Base-by-base conservation (phyloP, 2,113 vertebrate genomes). In the Rhynchomys soricoides region DNA sequence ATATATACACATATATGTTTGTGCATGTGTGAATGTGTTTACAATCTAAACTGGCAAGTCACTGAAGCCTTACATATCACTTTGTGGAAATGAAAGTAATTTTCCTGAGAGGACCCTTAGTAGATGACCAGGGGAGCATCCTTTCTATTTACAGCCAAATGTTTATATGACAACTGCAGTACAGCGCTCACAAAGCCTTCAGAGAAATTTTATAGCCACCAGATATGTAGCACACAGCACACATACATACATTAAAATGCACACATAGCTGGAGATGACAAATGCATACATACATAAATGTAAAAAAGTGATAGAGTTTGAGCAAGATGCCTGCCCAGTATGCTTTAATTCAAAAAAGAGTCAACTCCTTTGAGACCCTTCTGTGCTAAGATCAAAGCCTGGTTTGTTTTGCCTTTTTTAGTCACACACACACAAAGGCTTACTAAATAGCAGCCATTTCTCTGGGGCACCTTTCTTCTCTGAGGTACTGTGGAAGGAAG, bases 381-480 rank as follows among this genome's bases (percentile, higher is more conserved):
- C 40, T 85, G 3, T 91, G 88, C 43, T 95, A 93, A 85, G 71
- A 87, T 89, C 85, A 97, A 96, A 95, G 75, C 12, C 2, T 0
- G 3, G 2, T 70, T 75, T 29, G 95, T 31, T 13, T 64, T 89
- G 59, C 73, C 95, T 85, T 93, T 48, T 97, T 94, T 62, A 93
- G 71, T 3, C 24, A 79, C 22, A 7, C 66, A 68, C 66, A 68
- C 64, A 66, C 5, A 90, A 89, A 17, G 62, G 26, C 45, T 96
- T 94, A 94, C n/a, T 93, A 93, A 96, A 59, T 5, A 70, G 5
- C 88, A 57, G 43, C 55, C 31, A 71, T 86, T 93, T 91, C 62
- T 94, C 95, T 40, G 43, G 74, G 48, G 86, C 90, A 37, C 10
- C 31, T 93, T 96, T 96, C 73, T 71, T 73, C 31, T 86, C 77